Evolutionary conservation across 2,888 invertebrate species (phyloP).

Genomic region (Aethes cnicana): DNA sequence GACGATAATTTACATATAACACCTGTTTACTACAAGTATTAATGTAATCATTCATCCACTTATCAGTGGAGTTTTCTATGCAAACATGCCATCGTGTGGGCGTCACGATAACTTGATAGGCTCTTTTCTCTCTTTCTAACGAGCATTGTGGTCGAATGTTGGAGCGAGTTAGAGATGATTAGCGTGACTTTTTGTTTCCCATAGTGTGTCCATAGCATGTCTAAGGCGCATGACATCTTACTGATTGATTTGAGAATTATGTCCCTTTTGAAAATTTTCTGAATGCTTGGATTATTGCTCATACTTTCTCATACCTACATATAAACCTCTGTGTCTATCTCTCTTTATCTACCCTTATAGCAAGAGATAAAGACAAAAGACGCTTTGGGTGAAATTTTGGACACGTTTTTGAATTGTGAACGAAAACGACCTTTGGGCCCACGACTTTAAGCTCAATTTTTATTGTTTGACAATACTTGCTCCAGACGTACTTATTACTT

Average conservation of each 20-base stretch:
- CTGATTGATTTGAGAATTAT: too few relatives aligned
- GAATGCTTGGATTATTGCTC: neutral
- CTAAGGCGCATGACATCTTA: neutral
- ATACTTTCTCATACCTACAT: constrained; percentile 19
- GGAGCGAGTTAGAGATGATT: neutral
- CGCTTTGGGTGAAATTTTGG: too few relatives aligned
- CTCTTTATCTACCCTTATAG: too few relatives aligned
- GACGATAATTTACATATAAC: neutral
- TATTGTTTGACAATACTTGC: too few relatives aligned
- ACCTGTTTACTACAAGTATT: neutral
- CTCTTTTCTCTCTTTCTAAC: neutral
- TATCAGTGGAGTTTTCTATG: constrained; percentile 7
- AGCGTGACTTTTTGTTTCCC: neutral
- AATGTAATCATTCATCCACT: constrained; percentile 18
- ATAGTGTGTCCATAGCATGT: neutral
- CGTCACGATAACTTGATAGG: neutral
- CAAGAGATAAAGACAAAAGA: too few relatives aligned
- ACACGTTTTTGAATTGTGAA: too few relatives aligned
- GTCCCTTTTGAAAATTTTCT: too few relatives aligned
- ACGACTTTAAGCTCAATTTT: too few relatives aligned
- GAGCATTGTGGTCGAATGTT: neutral
- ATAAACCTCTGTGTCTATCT: too few relatives aligned
- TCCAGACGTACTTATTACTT: too few relatives aligned
- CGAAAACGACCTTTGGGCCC: too few relatives aligned
- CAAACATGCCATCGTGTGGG: constrained; percentile 3